Conservation (phyloP, 1,140 invertebrate genomes). For the Teleopsis dalmanni region DNA sequence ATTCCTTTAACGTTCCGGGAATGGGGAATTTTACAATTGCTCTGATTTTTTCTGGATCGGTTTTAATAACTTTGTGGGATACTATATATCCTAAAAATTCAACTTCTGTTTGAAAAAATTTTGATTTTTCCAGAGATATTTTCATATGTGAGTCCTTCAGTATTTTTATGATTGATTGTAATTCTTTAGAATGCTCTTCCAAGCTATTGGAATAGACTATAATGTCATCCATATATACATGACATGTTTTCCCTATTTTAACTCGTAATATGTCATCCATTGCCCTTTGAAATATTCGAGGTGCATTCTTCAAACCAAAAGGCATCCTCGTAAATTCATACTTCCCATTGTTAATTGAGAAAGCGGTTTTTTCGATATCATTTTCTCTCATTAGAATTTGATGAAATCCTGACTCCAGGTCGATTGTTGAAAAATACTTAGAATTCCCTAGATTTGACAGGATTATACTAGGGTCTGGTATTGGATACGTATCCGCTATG, state of each 20-base stretch:
- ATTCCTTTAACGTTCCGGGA: conserved; percentile 19
- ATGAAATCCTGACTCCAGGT: conserved; percentile 31
- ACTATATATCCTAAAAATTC: conserved; percentile 24
- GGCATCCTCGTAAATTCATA: conserved; percentile 23
- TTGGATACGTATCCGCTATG: conserved; percentile 19
- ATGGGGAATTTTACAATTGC: conserved; percentile 16
- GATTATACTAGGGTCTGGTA: conserved; percentile 20
- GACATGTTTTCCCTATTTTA: conserved; percentile 21
- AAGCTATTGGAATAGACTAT: conserved; percentile 16
- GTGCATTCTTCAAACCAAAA: conserved; percentile 41
- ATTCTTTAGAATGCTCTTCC: conserved; percentile 24
- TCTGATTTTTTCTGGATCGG: conserved; percentile 19
- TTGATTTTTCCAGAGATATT: conserved; percentile 26
- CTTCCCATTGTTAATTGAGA: not conserved
- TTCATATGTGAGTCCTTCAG: too few species aligned
- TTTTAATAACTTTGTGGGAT: conserved; percentile 19
- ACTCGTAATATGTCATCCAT: conserved; percentile 38
- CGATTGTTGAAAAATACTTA: conserved; percentile 29
- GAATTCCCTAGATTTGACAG: conserved; percentile 23
- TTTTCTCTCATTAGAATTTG: conserved; percentile 18
- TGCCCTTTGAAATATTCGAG: conserved; percentile 40
- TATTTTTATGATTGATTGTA: conserved; percentile 19
- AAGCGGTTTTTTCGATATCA: conserved; percentile 10
- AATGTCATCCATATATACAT: conserved; percentile 37
- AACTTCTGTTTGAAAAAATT: conserved; percentile 25